A percentile compares a stretch with the other conserved stretches of the same genome.
Evolutionary conservation across 2,797 vertebrate genomes (phyloP).

Genomic region (Sebastes minor): DNA sequence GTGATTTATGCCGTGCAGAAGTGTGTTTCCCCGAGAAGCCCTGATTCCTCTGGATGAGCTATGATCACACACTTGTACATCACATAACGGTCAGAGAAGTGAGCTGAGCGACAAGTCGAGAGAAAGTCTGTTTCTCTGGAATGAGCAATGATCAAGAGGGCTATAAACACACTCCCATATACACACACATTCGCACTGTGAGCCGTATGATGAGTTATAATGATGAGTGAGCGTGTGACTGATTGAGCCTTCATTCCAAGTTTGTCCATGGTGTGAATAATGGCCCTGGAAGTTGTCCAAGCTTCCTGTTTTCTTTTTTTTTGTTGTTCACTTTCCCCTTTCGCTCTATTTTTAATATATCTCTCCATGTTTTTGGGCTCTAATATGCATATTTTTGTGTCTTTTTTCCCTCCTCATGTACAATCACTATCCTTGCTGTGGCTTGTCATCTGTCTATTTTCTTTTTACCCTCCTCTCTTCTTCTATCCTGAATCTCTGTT

Average conservation of each 20-base stretch:
- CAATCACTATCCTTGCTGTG: background rate
- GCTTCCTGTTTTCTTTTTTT: background rate
- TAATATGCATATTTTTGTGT: background rate
- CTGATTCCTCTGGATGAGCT: conserved; percentile 30
- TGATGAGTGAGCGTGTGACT: conserved; percentile 40
- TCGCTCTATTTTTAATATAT: background rate
- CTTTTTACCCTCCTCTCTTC: background rate
- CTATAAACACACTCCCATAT: background rate
- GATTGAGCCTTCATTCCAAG: conserved; percentile 39
- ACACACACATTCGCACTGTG: background rate
- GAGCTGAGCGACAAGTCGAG: conserved; percentile 21
- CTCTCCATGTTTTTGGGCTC: background rate
- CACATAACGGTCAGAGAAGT: conserved; percentile 23
- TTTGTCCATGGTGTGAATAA: conserved; percentile 47
- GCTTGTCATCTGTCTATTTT: background rate
- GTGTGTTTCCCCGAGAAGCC: conserved; percentile 21
- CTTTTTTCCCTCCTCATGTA: background rate
- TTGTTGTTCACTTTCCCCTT: background rate
- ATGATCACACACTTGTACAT: conserved; percentile 20
- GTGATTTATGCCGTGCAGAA: conserved; percentile 19
- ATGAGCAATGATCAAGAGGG: conserved; percentile 34
- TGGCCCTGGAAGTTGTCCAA: conserved; percentile 31
- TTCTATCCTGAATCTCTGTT: background rate
- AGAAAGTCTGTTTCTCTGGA: conserved; percentile 21
- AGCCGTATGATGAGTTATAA: conserved; percentile 39